A percentile compares a stretch with the other conserved stretches of the same genome.
phyloP scores from a whole-genome alignment of 2,797 vertebrate genomes.

The Thamnophis elegans region DNA sequence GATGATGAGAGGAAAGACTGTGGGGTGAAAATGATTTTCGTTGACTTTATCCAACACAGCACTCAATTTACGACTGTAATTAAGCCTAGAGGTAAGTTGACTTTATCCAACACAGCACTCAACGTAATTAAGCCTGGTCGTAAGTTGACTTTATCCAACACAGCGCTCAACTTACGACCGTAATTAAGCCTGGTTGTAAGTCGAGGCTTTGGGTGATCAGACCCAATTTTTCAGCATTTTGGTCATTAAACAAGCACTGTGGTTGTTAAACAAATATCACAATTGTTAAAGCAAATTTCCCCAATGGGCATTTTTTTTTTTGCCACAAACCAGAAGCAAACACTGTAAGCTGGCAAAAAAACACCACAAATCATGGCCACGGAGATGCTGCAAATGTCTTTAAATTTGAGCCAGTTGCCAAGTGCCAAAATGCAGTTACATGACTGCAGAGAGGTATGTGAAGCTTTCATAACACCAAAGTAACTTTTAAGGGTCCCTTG shows the following conservation, averaged over 20 bases:
- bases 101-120: too few relatives aligned
- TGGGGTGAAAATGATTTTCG: background rate
- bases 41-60: background rate
- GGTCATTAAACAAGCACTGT: background rate
- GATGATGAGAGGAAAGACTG: background rate
- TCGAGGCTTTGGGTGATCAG: background rate
- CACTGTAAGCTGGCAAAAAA: background rate
- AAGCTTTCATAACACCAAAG: background rate
- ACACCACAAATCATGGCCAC: background rate
- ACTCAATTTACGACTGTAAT: too few relatives aligned
- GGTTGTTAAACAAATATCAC: background rate
- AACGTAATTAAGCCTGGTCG: too few relatives aligned
- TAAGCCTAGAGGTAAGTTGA: background rate
- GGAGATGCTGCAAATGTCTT: background rate
- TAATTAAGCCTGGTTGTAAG: background rate
- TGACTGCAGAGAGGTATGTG: background rate
- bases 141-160: background rate
- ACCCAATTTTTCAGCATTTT: background rate
- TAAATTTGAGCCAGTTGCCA: background rate
- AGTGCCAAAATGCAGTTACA: background rate
- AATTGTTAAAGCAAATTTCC: background rate
- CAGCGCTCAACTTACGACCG: too few relatives aligned
- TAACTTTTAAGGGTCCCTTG: background rate
- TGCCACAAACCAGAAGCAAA: background rate
- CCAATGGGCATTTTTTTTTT: background rate